phyloP scores from a whole-genome alignment of 2,113 vertebrate genomes.

The Tetrao urogallus region DNA sequence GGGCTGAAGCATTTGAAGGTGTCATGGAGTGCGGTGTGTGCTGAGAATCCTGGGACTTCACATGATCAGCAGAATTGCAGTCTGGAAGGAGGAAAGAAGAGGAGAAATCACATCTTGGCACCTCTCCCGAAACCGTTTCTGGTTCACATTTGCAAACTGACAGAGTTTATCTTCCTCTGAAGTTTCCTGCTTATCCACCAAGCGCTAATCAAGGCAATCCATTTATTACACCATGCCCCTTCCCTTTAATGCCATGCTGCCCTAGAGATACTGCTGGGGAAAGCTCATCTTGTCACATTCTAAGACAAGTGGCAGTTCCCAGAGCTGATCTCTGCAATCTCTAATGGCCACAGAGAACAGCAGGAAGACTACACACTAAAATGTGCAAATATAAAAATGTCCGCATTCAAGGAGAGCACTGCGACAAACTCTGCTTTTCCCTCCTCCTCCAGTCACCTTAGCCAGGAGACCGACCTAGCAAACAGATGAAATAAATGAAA shows the following conservation, averaged over 20 bases:
- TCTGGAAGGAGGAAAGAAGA: constrained; percentile 76
- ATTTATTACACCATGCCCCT: background rate
- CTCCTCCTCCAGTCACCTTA: background rate
- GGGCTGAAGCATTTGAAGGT: constrained; percentile 82
- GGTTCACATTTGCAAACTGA: background rate
- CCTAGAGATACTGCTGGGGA: background rate
- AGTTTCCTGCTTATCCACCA: background rate
- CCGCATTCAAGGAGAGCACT: background rate
- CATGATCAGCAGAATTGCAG: constrained; percentile 92
- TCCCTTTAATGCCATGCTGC: background rate
- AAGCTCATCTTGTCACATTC: background rate
- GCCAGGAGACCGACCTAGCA: background rate
- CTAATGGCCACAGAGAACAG: background rate
- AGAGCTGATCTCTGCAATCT: background rate
- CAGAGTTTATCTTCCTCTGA: background rate
- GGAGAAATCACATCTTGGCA: background rate
- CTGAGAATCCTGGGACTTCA: constrained; percentile 91
- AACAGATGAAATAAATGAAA: background rate
- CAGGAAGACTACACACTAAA: background rate
- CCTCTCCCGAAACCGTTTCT: background rate
- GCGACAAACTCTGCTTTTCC: background rate
- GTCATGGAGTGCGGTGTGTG: constrained; percentile 87
- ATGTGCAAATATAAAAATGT: background rate
- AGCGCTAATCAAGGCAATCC: background rate
- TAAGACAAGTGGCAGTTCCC: background rate